phyloP scores from a whole-genome alignment of 64 coral and sea anemone species.

The Orbicella faveolata region DNA sequence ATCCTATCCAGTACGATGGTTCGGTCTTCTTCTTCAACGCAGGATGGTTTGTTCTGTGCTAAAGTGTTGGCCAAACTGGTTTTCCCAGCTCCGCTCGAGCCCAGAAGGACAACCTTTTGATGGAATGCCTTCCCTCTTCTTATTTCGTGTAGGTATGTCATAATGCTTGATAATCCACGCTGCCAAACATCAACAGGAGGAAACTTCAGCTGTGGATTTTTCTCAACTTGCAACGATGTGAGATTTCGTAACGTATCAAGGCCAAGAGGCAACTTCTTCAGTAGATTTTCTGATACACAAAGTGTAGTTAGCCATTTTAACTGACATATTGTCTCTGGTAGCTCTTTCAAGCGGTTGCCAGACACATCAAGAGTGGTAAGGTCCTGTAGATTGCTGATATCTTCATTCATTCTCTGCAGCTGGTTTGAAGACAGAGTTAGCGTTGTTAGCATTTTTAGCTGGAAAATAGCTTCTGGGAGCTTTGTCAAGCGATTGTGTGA shows the following conservation, averaged over 20 bases:
- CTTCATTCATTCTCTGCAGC: too few species aligned
- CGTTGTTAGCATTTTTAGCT: too few species aligned
- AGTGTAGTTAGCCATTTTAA: not conserved
- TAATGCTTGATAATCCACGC: conserved; percentile 13
- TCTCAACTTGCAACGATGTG: not conserved
- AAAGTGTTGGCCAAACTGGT: conserved; percentile 47
- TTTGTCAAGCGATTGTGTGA: not conserved
- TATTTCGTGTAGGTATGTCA: conserved; percentile 34
- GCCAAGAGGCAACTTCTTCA: not conserved
- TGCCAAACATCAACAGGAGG: conserved; percentile 30
- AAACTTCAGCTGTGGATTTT: not conserved
- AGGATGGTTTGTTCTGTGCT: not conserved
- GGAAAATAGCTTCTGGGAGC: too few species aligned
- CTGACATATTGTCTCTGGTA: not conserved
- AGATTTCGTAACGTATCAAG: not conserved
- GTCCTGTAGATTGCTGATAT: too few species aligned
- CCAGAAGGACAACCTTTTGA: conserved; percentile 49
- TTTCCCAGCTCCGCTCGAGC: conserved; percentile 34
- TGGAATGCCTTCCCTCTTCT: conserved; percentile 7
- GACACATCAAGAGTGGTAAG: too few species aligned
- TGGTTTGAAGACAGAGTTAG: too few species aligned
- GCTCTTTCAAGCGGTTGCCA: not conserved
- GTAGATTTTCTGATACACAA: not conserved
- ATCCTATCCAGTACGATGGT: conserved; percentile 49
- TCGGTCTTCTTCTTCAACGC: conserved; percentile 37